Percentiles rank a stretch among this genome's conserved stretches.
Conservation (phyloP, 2,797 vertebrate genomes). For the Sebastes steindachneri region DNA sequence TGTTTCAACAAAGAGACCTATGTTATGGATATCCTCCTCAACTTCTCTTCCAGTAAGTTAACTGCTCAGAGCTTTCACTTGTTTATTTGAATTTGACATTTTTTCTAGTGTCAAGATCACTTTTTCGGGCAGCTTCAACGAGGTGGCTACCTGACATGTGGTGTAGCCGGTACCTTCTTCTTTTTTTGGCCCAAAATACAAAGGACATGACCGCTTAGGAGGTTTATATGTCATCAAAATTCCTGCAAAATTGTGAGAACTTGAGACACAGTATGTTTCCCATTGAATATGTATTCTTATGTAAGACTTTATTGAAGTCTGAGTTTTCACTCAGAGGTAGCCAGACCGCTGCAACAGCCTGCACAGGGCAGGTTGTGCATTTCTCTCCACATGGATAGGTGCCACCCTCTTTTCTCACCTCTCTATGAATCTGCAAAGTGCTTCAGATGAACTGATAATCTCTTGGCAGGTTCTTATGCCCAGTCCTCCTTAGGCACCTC, state of each 20-base stretch:
- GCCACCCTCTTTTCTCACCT: slow-evolving; percentile 64
- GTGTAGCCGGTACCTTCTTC: not conserved
- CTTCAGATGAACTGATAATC: slow-evolving; percentile 69
- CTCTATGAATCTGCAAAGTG: slow-evolving; percentile 51
- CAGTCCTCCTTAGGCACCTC: slow-evolving; percentile 51
- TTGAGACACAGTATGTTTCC: not conserved
- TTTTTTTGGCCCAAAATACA: slow-evolving; percentile 1
- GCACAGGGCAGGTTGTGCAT: slow-evolving; percentile 5
- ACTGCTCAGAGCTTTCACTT: slow-evolving; percentile 2
- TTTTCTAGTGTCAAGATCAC: not conserved
- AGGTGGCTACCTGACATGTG: slow-evolving; percentile 3
- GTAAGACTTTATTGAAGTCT: not conserved
- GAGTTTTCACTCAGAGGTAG: not conserved
- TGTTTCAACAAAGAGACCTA: slow-evolving; percentile 15
- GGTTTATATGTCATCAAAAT: not conserved
- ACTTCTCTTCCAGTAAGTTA: slow-evolving; percentile 37
- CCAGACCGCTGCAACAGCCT: not conserved
- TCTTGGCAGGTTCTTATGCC: slow-evolving; percentile 64
- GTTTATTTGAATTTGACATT: slow-evolving; percentile 55
- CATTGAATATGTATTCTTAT: not conserved
- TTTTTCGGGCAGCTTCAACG: not conserved
- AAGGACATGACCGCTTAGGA: not conserved
- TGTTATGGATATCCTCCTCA: slow-evolving; percentile 32
- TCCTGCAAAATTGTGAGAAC: slow-evolving; percentile 13
- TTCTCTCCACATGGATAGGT: slow-evolving; percentile 43